phyloP scores from a whole-genome alignment of 2,113 vertebrate species.

The Callipepla squamata region DNA sequence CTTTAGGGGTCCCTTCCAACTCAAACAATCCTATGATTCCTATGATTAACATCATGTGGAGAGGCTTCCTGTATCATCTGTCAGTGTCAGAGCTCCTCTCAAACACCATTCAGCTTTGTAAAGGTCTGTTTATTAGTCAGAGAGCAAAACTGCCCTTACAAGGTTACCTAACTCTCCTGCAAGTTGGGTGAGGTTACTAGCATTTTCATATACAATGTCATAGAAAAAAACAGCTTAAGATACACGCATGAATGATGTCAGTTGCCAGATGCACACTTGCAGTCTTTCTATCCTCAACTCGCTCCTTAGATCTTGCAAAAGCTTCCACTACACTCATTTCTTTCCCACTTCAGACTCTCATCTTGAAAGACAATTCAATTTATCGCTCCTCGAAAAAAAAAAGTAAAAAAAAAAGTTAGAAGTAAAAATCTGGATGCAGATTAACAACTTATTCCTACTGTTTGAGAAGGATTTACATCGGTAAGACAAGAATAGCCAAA shows the following conservation, averaged over 20 bases:
- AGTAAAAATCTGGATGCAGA: neutral
- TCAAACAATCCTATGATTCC: too few relatives aligned
- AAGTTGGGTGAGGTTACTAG: neutral
- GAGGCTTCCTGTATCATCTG: neutral
- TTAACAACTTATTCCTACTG: neutral
- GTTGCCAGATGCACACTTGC: neutral
- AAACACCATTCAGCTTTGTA: neutral
- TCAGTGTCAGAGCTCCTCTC: accelerated
- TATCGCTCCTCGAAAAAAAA: too few relatives aligned
- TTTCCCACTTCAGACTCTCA: neutral
- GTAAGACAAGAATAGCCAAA: neutral
- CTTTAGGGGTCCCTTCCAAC: too few relatives aligned
- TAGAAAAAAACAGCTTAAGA: neutral
- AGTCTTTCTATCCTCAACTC: neutral
- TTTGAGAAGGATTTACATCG: neutral
- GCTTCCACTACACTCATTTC: neutral
- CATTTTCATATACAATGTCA: neutral
- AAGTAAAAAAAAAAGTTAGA: too few relatives aligned
- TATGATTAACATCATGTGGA: neutral
- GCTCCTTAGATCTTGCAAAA: neutral
- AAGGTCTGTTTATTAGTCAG: neutral
- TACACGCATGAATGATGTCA: neutral
- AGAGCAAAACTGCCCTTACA: neutral
- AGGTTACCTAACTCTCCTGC: neutral
- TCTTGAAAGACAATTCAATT: neutral